phyloP scores from a whole-genome alignment of 1,140 invertebrate species.

The Megalonaias nervosa region DNA sequence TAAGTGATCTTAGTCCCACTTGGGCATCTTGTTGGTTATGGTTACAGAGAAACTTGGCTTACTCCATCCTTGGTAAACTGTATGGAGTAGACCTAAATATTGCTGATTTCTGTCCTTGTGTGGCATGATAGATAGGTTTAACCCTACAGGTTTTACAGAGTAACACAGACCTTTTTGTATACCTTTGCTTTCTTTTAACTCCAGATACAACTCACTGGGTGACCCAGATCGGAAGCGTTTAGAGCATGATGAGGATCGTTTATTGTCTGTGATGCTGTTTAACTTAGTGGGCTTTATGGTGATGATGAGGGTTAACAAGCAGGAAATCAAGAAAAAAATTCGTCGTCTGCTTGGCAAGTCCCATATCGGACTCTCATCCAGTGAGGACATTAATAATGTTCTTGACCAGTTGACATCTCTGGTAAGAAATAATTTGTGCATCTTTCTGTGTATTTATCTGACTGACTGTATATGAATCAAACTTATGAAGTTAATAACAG shows the following conservation, averaged over 20 bases:
- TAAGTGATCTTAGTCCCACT: too few species aligned
- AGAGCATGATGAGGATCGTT: constrained; percentile 97
- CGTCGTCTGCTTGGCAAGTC: constrained; percentile 95
- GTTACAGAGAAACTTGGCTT: too few species aligned
- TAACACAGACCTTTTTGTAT: too few species aligned
- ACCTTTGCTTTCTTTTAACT: constrained; percentile 5
- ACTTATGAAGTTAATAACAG: too few species aligned
- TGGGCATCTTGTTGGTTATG: too few species aligned
- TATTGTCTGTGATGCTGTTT: constrained; percentile 95
- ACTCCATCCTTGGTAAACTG: too few species aligned
- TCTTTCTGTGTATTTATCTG: too few species aligned
- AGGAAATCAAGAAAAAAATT: constrained; percentile 92
- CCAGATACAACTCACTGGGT: constrained; percentile 90
- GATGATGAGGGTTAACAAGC: constrained; percentile 91
- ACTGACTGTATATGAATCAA: too few species aligned
- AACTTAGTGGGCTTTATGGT: constrained; percentile 98
- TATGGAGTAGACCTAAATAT: too few species aligned
- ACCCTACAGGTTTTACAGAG: too few species aligned
- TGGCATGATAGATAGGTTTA: too few species aligned
- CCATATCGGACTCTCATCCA: constrained; percentile 97
- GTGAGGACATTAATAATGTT: constrained; percentile 96
- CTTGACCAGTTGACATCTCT: constrained; percentile 95
- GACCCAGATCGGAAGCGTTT: constrained; percentile 95
- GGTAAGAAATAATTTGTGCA: constrained; percentile 76
- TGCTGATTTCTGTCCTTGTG: too few species aligned